Evolutionary conservation across 1,140 invertebrate species (phyloP).

Genomic region (Diuraphis noxia): DNA sequence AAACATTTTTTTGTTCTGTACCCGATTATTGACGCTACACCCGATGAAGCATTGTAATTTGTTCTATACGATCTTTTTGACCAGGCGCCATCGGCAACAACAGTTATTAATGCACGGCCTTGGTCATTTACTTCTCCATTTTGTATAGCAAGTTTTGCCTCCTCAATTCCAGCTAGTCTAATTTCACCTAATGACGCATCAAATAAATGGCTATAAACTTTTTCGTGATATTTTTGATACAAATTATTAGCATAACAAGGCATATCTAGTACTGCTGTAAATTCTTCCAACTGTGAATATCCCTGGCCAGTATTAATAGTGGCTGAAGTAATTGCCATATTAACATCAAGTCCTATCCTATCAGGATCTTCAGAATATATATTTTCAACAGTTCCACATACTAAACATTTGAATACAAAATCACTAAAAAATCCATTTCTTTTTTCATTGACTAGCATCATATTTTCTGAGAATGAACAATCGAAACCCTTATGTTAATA

Average conservation of each 20-base stretch:
- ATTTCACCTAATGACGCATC: background rate
- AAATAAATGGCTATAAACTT: background rate
- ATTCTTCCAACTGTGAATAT: background rate
- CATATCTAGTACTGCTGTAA: background rate
- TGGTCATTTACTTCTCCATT: too few relatives aligned
- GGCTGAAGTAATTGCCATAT: too few relatives aligned
- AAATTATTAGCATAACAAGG: background rate
- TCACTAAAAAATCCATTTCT: background rate
- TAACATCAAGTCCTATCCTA: background rate
- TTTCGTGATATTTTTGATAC: slow-evolving; percentile 1
- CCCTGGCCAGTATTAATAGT: too few relatives aligned
- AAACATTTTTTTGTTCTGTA: slow-evolving; percentile 1
- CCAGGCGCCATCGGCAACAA: too few relatives aligned
- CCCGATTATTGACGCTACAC: background rate
- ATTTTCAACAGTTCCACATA: background rate
- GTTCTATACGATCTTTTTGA: too few relatives aligned
- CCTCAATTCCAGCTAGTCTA: background rate
- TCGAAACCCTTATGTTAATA: background rate
- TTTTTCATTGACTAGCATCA: background rate
- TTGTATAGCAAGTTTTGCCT: background rate
- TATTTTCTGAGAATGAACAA: background rate
- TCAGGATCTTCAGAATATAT: background rate
- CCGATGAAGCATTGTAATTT: too few relatives aligned
- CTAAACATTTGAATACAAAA: background rate
- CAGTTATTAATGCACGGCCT: too few relatives aligned